Evolutionary conservation across 2,113 vertebrate genomes (phyloP).

Genomic region (Eupsittula cactorum): DNA sequence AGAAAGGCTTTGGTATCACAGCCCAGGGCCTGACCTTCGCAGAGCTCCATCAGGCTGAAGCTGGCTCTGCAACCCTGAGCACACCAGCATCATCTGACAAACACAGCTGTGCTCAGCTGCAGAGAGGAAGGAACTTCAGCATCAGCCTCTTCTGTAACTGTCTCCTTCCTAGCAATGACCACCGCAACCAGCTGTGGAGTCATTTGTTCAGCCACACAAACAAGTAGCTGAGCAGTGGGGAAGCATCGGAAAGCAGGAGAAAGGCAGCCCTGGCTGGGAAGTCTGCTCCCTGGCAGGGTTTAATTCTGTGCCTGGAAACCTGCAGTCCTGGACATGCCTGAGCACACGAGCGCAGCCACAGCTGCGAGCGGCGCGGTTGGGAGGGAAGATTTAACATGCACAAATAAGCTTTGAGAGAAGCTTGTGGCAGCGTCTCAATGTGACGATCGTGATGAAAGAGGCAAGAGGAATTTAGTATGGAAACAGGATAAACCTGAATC

Average conservation of each 20-base stretch:
- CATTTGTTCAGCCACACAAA: not conserved
- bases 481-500: no score
- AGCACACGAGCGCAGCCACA: not conserved
- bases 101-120: constrained; percentile 6
- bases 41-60: not conserved
- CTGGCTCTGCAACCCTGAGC: not conserved
- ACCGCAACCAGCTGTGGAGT: not conserved
- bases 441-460: not conserved
- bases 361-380: not conserved
- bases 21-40: not conserved
- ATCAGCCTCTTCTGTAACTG: not conserved
- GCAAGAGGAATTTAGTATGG: not conserved
- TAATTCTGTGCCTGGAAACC: not conserved
- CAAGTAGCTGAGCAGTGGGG: not conserved
- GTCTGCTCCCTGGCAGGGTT: not conserved
- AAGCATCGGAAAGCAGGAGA: not conserved
- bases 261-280: not conserved
- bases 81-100: not conserved
- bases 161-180: not conserved
- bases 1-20: not conserved
- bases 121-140: not conserved
- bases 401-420: not conserved
- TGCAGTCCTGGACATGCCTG: not conserved
- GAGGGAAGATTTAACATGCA: not conserved
- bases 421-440: not conserved